Base-by-base conservation (phyloP, 2,888 invertebrate genomes). In the Caenorhabditis uteleia region DNA sequence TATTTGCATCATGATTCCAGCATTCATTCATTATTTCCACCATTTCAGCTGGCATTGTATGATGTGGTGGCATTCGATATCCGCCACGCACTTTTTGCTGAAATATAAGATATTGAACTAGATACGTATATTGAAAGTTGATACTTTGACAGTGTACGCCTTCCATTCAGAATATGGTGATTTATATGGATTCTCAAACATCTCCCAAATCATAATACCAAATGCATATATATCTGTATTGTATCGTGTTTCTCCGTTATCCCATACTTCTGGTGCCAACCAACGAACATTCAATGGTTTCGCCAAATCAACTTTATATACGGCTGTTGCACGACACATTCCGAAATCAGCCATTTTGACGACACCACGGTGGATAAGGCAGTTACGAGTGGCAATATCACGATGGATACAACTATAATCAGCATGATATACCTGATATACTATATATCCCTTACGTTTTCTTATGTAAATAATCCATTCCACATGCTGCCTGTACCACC, bases 231-330 rank as follows among this genome's bases (percentile, higher is more conserved):
- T 55, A 55, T 78, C 78, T 10, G 78, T 78, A 55, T 69, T 68
- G 64, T 65, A 71, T 20, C 71, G 70, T 10, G 78, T 77, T 54
- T 77, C 75, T 14, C 74, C 78, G 26, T 64, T 76, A 25, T 61
- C 57, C 78, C 77, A 78, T 6, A 78, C 78, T 55, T 78, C 78
- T 14, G 78, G 78, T 18, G 77, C 76, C 26, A 78, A 60, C 78
- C 78, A 78, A 29, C 78, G 72, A 10, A 78, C 75, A 54, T 78
- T 78, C 47, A 65, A 53, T 27, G 78, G 77, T 44, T 78, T 78
- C 33, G 50, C 47, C 12, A 77, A 67, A 49, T 78, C 77, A 27
- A 73, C 66, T 56, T 73, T 69, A 49, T 70, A 70, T 43, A 68
- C 62, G 23, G 68, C 36, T 2, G 68, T 68, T 12, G 65, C 60